Percentiles rank a stretch among this genome's conserved stretches.
These are phyloP conservation scores for Sinocyclocheilus anshuiensis DNA, from an alignment of 2,113 vertebrate species.

Conservation along the genomic window DNA sequence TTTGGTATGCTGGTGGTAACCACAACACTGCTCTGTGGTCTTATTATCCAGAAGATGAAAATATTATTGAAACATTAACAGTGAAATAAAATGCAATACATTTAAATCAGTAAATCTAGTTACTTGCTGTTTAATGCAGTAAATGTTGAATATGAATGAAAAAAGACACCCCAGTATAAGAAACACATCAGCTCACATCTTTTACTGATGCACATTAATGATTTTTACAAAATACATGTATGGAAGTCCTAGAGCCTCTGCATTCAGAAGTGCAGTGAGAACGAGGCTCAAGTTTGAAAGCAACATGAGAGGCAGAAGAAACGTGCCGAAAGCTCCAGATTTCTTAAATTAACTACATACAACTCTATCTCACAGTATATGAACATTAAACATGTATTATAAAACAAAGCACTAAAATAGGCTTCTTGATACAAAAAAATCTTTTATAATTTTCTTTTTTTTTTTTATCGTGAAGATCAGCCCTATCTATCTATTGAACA, in stretches of 20 bases:
- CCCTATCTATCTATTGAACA: constrained; percentile 15
- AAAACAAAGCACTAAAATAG: constrained; percentile 68
- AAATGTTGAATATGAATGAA: constrained; percentile 6
- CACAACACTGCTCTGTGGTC: no score
- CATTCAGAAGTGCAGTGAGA: constrained; percentile 46
- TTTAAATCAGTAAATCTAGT: not conserved
- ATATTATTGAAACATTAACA: not conserved
- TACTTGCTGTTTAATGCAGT: not conserved
- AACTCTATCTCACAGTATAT: constrained; percentile 64
- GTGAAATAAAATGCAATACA: not conserved
- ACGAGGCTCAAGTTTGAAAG: constrained; percentile 34
- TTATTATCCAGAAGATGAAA: no score
- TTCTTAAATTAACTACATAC: constrained; percentile 65
- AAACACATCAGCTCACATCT: constrained; percentile 49
- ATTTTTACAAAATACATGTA: constrained; percentile 67
- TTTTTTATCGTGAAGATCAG: constrained; percentile 44
- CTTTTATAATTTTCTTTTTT: constrained; percentile 31
- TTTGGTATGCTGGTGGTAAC: no score
- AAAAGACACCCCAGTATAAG: constrained; percentile 41
- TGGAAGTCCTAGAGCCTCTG: constrained; percentile 54
- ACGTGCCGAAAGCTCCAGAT: constrained; percentile 41
- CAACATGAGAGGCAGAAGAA: constrained; percentile 48
- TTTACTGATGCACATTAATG: constrained; percentile 67
- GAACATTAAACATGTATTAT: constrained; percentile 64
- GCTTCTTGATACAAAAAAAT: constrained; percentile 56